Conservation (phyloP, 2,113 vertebrate species). For the Campylomormyrus numenius region DNA sequence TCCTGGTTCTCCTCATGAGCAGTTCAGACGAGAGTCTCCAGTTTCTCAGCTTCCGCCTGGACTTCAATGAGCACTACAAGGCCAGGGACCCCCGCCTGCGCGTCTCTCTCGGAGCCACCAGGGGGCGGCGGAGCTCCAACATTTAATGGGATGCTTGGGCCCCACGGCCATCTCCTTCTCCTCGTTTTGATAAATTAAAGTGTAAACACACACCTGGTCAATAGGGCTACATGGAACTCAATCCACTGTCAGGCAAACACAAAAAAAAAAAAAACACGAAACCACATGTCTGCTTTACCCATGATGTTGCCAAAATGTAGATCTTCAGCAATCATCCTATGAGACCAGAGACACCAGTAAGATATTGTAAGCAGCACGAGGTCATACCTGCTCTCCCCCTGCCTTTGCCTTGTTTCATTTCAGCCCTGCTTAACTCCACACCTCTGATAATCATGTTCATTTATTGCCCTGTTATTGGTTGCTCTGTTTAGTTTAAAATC, state of each 20-base stretch:
- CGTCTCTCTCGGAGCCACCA: conserved; percentile 68
- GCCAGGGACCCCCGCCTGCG: conserved; percentile 80
- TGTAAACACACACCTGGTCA: neutral
- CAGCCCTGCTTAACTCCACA: neutral
- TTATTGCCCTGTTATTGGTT: neutral
- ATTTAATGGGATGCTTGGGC: conserved; percentile 53
- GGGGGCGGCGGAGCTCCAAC: conserved; percentile 74
- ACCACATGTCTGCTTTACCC: neutral
- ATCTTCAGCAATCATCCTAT: conserved; percentile 1
- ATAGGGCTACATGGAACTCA: conserved; percentile 18
- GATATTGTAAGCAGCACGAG: conserved; percentile 21
- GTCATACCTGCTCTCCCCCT: conserved; percentile 12
- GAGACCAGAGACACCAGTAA: neutral
- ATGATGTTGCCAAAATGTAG: conserved; percentile 15
- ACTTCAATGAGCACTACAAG: conserved; percentile 92
- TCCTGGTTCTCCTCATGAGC: conserved; percentile 81
- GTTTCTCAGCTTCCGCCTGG: conserved; percentile 92
- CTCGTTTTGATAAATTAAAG: neutral
- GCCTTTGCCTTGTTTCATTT: neutral
- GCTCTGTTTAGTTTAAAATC: neutral
- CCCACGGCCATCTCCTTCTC: neutral
- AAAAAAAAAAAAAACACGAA: neutral
- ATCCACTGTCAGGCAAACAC: conserved; percentile 13
- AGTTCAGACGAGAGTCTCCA: conserved; percentile 83
- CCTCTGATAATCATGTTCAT: neutral